These are phyloP conservation scores for Clanis bilineata DNA, from an alignment of 2,888 invertebrate species.

Conservation along the genomic window DNA sequence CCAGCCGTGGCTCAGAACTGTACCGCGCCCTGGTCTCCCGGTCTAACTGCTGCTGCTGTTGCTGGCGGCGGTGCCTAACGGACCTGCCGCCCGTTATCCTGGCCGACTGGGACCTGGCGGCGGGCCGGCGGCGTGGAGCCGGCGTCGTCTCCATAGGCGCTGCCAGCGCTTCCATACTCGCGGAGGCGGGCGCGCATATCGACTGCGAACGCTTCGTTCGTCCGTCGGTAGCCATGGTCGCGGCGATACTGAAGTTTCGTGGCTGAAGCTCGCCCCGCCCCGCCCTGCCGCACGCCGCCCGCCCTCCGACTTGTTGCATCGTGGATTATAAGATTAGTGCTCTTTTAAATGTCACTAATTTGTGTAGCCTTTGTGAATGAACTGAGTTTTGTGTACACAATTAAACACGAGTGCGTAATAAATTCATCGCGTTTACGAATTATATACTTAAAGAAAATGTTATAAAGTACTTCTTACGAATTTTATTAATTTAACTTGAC, in stretches of 20 bases:
- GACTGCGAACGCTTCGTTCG: conserved; percentile 88
- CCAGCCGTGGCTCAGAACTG: conserved; percentile 86
- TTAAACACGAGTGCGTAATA: no score
- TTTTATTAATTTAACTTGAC: no score
- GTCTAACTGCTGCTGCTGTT: conserved; percentile 72
- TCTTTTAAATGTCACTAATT: conserved; percentile 63
- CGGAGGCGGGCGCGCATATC: conserved; percentile 87
- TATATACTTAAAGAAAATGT: no score
- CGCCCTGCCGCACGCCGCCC: conserved; percentile 30
- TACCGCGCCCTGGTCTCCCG: conserved; percentile 82
- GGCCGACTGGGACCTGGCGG: conserved; percentile 89
- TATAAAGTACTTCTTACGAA: no score
- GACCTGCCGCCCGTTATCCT: conserved; percentile 86
- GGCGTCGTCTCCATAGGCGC: conserved; percentile 80
- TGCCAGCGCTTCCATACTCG: conserved; percentile 85
- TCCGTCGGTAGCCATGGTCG: conserved; percentile 84
- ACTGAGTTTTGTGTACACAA: no score
- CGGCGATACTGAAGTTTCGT: conserved; percentile 68
- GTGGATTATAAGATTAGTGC: conserved; percentile 51
- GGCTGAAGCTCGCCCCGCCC: conserved; percentile 25
- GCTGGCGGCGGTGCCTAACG: conserved; percentile 69
- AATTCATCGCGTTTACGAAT: no score
- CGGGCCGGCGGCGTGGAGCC: conserved; percentile 84
- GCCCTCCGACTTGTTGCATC: conserved; percentile 73
- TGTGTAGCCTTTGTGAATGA: conserved; percentile 39